phyloP scores from a whole-genome alignment of 2,888 invertebrate species.

The Agapostemon virescens region DNA sequence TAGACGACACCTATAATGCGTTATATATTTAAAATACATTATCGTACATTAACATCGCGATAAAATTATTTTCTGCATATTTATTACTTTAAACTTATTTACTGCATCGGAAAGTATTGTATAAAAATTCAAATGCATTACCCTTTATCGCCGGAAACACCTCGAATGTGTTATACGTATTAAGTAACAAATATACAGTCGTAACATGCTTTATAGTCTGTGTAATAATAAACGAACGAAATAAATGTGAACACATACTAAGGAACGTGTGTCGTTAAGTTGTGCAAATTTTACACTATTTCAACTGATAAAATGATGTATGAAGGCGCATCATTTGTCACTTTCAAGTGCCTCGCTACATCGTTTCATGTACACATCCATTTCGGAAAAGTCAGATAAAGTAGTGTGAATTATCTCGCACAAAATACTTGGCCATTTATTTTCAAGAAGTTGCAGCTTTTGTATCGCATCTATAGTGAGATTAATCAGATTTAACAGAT shows the following conservation, averaged over 20 bases:
- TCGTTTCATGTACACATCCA: conserved; percentile 89
- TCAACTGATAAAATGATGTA: conserved; percentile 1
- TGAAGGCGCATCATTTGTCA: conserved; percentile 63
- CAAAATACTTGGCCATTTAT: conserved; percentile 89
- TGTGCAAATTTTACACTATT: conserved; percentile 8
- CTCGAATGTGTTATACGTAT: conserved; percentile 13
- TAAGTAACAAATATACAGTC: conserved; percentile 24
- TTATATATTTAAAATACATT: conserved; percentile 45
- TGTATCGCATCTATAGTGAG: conserved; percentile 89
- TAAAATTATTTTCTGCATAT: conserved; percentile 60
- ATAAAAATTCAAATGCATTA: conserved; percentile 21
- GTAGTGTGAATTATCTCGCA: conserved; percentile 90
- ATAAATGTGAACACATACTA: conserved; percentile 30
- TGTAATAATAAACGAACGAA: conserved; percentile 16
- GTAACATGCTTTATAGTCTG: conserved; percentile 4
- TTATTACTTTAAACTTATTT: too few species aligned
- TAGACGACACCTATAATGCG: conserved; percentile 16
- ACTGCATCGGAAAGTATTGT: conserved; percentile 50
- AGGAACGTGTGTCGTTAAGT: conserved; percentile 24
- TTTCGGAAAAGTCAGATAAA: conserved; percentile 89
- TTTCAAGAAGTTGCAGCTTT: conserved; percentile 88
- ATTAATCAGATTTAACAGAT: conserved; percentile 87
- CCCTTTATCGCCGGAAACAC: neutral
- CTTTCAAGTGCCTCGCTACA: conserved; percentile 76
- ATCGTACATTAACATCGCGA: conserved; percentile 47